Evolutionary conservation across 2,888 invertebrate species (phyloP), one percentile per base, ranked within the genome.

Genomic region (Hydroisotoma schaefferi): DNA sequence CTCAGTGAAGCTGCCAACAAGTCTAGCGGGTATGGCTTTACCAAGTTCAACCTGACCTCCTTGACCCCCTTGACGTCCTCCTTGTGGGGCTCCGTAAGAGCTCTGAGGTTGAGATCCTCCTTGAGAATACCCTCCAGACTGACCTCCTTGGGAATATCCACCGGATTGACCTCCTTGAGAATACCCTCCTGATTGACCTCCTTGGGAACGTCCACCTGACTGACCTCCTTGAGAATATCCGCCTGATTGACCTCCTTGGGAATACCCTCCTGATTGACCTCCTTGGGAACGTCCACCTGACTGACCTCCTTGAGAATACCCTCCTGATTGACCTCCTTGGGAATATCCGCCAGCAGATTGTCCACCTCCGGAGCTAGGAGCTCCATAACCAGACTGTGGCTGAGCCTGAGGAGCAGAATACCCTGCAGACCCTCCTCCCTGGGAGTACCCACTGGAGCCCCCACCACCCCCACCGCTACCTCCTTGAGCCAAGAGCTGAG

Each of bases 41-140:
- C n/a, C n/a, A n/a, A n/a, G n/a, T n/a, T n/a, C n/a, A n/a, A n/a
- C n/a, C n/a, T n/a, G n/a, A n/a, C n/a, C n/a, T n/a, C n/a, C n/a
- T n/a, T n/a, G n/a, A n/a, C n/a, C n/a, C n/a, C n/a, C n/a, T 40
- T 47, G 49, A 20, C 23, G n/a, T 6, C 46, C 43, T 38, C 53
- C 53, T 23, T 40, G 28, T 25, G 10, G 12, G 15, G 12, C 12
- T 23, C 46, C 46, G 8, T 8, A 18, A 28, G 26, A 47, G 6
- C 26, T 8, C 6, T 25, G 23, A 10, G 71, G 67, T 51, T 73
- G 71, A 43, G 59, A 59, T 59, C 65, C 66, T 64, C 57, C 65
- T 55, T 49, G 37, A 6, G 23, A 8, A 5, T 12, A 6, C 15
- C 46, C 23, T 18, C 46, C 46, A 25, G 25, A 26, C 46, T 61